Percentiles rank a stretch among this genome's conserved stretches.
phyloP scores from a whole-genome alignment of 2,888 invertebrate genomes.

The Strigamia maritima region DNA sequence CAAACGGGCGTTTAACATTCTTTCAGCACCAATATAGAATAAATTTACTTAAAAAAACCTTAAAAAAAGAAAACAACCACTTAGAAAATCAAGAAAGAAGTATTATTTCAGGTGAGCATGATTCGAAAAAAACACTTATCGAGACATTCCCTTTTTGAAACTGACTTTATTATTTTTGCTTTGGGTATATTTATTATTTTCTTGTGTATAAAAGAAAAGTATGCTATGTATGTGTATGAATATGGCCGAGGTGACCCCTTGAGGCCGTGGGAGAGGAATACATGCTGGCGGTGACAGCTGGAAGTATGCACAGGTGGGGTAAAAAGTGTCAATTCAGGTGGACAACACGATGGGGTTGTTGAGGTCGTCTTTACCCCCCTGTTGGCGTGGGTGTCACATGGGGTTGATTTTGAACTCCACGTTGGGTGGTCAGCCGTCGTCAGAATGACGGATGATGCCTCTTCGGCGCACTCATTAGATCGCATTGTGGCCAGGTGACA shows the following conservation, averaged over 20 bases:
- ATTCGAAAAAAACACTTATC: background rate
- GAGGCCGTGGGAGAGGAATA: slow-evolving; percentile 8
- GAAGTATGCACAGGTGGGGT: slow-evolving; percentile 7
- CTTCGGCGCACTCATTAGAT: slow-evolving; percentile 7
- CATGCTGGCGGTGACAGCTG: slow-evolving; percentile 5
- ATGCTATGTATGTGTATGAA: background rate
- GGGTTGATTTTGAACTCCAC: background rate
- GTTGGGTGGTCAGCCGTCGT: slow-evolving; percentile 22
- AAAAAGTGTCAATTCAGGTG: background rate
- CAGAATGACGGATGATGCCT: background rate
- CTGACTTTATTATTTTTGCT: background rate
- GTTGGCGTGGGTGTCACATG: slow-evolving; percentile 2
- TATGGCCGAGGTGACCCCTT: background rate
- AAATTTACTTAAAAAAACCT: too few species aligned
- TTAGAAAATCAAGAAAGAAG: background rate
- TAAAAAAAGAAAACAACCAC: background rate
- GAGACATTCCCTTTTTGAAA: too few species aligned
- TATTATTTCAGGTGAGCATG: background rate
- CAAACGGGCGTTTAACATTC: too few species aligned
- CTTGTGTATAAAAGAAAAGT: background rate
- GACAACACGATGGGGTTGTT: background rate
- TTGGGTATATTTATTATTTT: background rate
- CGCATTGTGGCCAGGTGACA: slow-evolving; percentile 26
- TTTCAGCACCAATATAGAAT: too few species aligned
- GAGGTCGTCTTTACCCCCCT: background rate